A percentile compares a stretch with the other conserved stretches of the same genome.
phyloP scores from a whole-genome alignment of 2,888 invertebrate species.

The Cryptus viduatorius region DNA sequence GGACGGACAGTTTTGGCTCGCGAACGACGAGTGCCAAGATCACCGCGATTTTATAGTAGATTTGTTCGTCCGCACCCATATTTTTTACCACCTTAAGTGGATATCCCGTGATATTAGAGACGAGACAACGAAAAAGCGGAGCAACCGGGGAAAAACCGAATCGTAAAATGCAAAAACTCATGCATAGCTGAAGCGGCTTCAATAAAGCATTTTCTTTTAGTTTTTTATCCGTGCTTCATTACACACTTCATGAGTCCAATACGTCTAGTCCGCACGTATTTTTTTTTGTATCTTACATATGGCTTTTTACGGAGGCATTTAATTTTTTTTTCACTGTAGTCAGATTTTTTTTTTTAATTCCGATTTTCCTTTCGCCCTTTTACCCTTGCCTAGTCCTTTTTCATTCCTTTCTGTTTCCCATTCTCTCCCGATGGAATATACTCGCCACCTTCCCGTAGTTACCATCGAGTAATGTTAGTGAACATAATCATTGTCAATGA shows the following conservation, averaged over 20 bases:
- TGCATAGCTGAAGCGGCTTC: slow-evolving; percentile 18
- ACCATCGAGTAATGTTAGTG: too few species aligned
- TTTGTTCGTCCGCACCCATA: slow-evolving; percentile 25
- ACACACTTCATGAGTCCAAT: background rate
- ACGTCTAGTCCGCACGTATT: background rate
- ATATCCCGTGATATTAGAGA: slow-evolving; percentile 39
- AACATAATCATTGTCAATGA: too few species aligned
- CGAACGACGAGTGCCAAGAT: slow-evolving; percentile 13
- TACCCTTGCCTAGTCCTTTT: background rate
- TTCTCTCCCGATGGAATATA: too few species aligned
- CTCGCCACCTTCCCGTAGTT: background rate
- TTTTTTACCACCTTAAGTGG: slow-evolving; percentile 43
- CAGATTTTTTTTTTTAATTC: background rate
- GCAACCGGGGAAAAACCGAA: slow-evolving; percentile 5
- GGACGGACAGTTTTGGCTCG: slow-evolving; percentile 18
- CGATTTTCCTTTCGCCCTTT: background rate
- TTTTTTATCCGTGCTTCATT: background rate
- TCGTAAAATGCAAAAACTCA: slow-evolving; percentile 24
- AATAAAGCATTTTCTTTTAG: background rate
- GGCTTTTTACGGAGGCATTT: background rate
- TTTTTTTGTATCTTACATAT: background rate
- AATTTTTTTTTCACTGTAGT: too few species aligned
- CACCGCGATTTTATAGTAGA: slow-evolving; percentile 31
- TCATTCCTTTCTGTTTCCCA: background rate
- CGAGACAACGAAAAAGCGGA: slow-evolving; percentile 4